These are phyloP conservation scores for Scelioninae gen. 2 DNA, from an alignment of 2,888 invertebrate species.

Conservation along the genomic window DNA sequence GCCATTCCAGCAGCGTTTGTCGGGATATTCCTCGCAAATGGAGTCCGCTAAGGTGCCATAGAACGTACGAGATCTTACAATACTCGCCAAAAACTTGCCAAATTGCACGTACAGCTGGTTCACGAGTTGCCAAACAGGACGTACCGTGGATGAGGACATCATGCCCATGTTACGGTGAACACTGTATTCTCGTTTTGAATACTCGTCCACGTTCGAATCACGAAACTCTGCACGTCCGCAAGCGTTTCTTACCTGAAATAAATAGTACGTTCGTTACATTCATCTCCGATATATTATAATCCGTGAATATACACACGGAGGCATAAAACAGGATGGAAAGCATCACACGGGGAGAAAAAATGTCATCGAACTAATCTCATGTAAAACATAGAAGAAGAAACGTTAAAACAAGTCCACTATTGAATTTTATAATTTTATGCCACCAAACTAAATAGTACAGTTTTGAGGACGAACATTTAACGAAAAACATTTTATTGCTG, in stretches of 20 bases:
- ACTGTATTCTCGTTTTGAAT: slow-evolving; percentile 24
- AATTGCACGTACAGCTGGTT: slow-evolving; percentile 71
- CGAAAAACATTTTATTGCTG: too few species aligned
- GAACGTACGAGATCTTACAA: slow-evolving; percentile 83
- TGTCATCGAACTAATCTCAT: too few species aligned
- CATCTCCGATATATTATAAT: too few species aligned
- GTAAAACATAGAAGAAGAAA: too few species aligned
- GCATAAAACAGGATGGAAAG: too few species aligned
- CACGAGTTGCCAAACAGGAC: too few species aligned
- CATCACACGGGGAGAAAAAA: too few species aligned
- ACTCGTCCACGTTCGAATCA: slow-evolving; percentile 24
- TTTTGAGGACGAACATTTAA: too few species aligned
- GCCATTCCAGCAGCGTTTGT: slow-evolving; percentile 88
- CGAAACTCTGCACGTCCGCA: slow-evolving; percentile 71
- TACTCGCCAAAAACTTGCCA: slow-evolving; percentile 74
- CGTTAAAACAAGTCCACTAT: too few species aligned
- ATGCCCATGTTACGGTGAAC: slow-evolving; percentile 36
- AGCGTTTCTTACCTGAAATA: slow-evolving; percentile 70
- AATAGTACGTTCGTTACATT: slow-evolving; percentile 1
- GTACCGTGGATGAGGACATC: slow-evolving; percentile 37
- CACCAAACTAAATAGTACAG: too few species aligned
- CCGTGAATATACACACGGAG: too few species aligned
- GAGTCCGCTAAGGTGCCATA: slow-evolving; percentile 89
- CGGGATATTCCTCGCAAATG: slow-evolving; percentile 85
- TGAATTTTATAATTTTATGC: too few species aligned